Evolutionary conservation across 30 jellyfish, hydroid and myxozoan species (phyloP).

Genomic region (Morbakka virulenta): DNA sequence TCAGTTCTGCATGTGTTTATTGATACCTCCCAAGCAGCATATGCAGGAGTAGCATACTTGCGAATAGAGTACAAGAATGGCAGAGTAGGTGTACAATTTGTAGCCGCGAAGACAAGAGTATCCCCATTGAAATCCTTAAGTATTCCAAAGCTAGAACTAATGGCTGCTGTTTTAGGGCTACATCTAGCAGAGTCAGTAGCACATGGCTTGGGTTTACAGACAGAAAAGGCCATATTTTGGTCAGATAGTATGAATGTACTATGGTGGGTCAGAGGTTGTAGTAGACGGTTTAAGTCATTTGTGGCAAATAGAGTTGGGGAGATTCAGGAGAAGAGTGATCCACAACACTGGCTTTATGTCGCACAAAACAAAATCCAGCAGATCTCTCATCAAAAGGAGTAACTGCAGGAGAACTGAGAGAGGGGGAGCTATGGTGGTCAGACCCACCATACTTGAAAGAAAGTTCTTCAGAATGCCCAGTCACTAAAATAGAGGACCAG

Average conservation of each 20-base stretch:
- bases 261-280: conserved; percentile 51
- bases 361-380: conserved; percentile 42
- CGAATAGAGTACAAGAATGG: conserved; percentile 1
- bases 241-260: conserved; percentile 47
- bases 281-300: conserved; percentile 40
- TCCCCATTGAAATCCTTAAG: conserved; percentile 51
- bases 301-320: conserved; percentile 43
- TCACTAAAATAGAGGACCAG: too few relatives aligned
- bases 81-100: background rate
- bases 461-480: too few relatives aligned
- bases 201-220: conserved; percentile 7
- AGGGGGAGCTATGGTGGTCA: too few relatives aligned
- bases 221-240: conserved; percentile 30
- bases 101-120: conserved; percentile 32
- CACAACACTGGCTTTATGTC: background rate
- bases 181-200: conserved; percentile 7
- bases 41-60: conserved; percentile 31
- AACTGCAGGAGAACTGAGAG: too few relatives aligned
- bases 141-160: conserved; percentile 50
- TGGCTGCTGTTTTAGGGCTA: conserved; percentile 34
- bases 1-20: conserved; percentile 14
- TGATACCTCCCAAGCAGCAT: conserved; percentile 47
- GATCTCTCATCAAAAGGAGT: too few relatives aligned
- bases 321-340: conserved; percentile 3
- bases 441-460: too few relatives aligned